Evolutionary conservation across 92 coral and sea anemone species (phyloP).

Genomic region (Phenganax marumi): DNA sequence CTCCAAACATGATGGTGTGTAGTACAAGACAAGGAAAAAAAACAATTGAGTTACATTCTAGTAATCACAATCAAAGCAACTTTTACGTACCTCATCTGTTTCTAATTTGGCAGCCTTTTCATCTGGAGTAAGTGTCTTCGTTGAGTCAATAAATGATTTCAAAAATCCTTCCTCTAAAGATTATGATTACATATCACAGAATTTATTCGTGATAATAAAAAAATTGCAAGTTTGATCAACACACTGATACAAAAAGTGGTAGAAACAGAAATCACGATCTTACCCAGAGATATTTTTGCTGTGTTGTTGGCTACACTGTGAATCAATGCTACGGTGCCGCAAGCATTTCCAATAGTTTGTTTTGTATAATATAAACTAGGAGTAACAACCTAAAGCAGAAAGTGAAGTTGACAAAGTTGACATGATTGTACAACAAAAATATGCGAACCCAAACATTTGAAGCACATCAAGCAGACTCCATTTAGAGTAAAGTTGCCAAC

Average conservation of each 20-base stretch:
- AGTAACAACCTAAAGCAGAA: slow-evolving; percentile 64
- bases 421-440: not conserved
- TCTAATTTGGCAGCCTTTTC: slow-evolving; percentile 83
- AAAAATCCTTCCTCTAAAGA: slow-evolving; percentile 70
- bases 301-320: slow-evolving; percentile 90
- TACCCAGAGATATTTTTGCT: slow-evolving; percentile 69
- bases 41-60: not conserved
- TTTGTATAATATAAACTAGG: slow-evolving; percentile 81
- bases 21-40: too few species aligned
- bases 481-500: too few species aligned
- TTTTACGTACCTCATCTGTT: slow-evolving; percentile 69
- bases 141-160: slow-evolving; percentile 74
- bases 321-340: slow-evolving; percentile 95
- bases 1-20: too few species aligned
- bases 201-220: not conserved
- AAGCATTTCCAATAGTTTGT: slow-evolving; percentile 95
- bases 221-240: too few species aligned
- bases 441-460: not conserved
- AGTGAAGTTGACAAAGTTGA: not conserved
- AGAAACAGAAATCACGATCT: not conserved
- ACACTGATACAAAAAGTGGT: not conserved
- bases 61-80: not conserved
- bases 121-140: slow-evolving; percentile 69
- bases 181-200: not conserved
- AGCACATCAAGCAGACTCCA: too few species aligned